A percentile compares a stretch with the other conserved stretches of the same genome.
Conservation (phyloP, 2,888 invertebrate species). For the Allophyes oxyacanthae region DNA sequence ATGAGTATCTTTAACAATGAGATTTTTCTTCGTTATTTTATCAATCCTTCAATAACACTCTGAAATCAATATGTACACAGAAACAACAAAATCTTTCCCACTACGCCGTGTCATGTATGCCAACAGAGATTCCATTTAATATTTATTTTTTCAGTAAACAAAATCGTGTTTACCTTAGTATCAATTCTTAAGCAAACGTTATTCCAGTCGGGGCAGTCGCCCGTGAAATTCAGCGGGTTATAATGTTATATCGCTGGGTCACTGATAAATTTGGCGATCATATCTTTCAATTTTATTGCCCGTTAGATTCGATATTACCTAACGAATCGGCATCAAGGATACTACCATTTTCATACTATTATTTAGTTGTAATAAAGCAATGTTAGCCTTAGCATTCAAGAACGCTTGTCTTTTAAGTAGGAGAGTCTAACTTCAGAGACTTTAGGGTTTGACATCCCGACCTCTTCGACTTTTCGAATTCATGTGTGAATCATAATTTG, state of each 20-base stretch:
- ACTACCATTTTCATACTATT: conserved; percentile 35
- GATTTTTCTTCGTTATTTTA: background rate
- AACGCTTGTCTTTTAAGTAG: no score
- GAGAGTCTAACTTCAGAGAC: no score
- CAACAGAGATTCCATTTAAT: conserved; percentile 31
- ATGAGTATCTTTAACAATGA: no score
- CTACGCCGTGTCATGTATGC: conserved; percentile 9
- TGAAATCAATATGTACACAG: conserved; percentile 1
- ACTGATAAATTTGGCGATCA: conserved; percentile 74
- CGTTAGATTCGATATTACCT: conserved; percentile 73
- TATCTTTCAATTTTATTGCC: conserved; percentile 78
- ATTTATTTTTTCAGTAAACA: conserved; percentile 46
- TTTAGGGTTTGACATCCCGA: no score
- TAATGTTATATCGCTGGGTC: conserved; percentile 61
- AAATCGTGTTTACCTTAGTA: conserved; percentile 45
- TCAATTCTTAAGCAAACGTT: conserved; percentile 62
- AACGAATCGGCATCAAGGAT: conserved; percentile 35
- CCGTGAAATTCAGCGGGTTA: conserved; percentile 68
- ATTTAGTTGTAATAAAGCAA: conserved; percentile 20
- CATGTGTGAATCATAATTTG: no score
- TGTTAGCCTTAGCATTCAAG: no score
- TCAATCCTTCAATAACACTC: conserved; percentile 4
- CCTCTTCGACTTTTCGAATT: no score
- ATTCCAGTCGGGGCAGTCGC: conserved; percentile 49
- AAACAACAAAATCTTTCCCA: conserved; percentile 10